Evolutionary conservation across 2,888 invertebrate species (phyloP), one percentile per base, ranked within the genome.

Genomic region (Lithophane socia): DNA sequence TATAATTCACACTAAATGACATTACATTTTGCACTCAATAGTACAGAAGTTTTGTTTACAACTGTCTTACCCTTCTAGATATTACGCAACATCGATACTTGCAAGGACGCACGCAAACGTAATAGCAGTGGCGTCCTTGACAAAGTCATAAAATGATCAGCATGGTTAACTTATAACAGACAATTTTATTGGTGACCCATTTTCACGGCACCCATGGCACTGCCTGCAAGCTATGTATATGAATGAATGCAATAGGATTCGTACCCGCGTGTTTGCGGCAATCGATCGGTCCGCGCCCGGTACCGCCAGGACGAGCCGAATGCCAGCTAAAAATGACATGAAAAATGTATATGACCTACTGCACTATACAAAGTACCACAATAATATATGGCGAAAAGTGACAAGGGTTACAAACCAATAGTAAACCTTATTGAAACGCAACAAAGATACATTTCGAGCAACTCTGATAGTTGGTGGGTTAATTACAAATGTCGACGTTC

Each of bases 201-300:
- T 90, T 91, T 49, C 77, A 68, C 16, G 79, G 75, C 73, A 82
- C 75, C 79, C 83, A 83, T 80, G 80, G 77, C 66, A 82, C 56
- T 77, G 78, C 75, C 60, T 86, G 83, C 74, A 79, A 86, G 77
- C 85, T 73, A 83, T 77, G 75, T 52, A 81, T 82, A 84, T 80
- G 87, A 90, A 85, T 86, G 87, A 92, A 91, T 92, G 92, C 91
- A 91, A 91, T 90, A 75, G 86, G 86, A 87, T 81, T 87, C 75
- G 84, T 81, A 86, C 86, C 86, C 86, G 88, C 90, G 90, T 90
- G 91, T 87, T 90, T 92, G 93, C 93, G 92, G 90, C 90, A 90
- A 95, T 96, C 94, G 95, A 96, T 95, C 91, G 89, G 10, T 9
- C 88, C 88, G 96, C 92, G 94, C 93, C 94, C 92, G 95, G 96